Evolutionary conservation across 1,140 invertebrate species (phyloP).

Genomic region (Drosophila prosaltans): DNA sequence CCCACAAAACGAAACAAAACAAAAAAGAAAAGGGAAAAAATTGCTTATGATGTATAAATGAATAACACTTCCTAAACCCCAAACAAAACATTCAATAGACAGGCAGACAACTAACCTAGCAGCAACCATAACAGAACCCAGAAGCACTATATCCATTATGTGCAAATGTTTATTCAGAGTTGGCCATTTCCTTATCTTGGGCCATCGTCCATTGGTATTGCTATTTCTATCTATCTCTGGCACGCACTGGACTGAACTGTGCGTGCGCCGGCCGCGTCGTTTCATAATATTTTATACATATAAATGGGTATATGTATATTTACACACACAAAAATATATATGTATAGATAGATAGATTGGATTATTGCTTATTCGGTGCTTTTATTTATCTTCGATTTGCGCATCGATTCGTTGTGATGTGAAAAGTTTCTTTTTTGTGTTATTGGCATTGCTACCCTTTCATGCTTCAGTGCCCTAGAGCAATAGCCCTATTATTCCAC

Average conservation of each 20-base stretch:
- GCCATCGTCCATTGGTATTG: conserved; percentile 29
- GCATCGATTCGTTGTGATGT: conserved; percentile 50
- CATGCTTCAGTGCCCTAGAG: conserved; percentile 45
- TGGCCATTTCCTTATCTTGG: conserved; percentile 64
- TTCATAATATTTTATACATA: conserved; percentile 37
- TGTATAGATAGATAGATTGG: conserved; percentile 28
- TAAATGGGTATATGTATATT: not conserved
- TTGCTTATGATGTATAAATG: conserved; percentile 62
- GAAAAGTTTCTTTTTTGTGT: conserved; percentile 41
- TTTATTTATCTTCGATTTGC: conserved; percentile 77
- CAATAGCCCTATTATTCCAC: conserved; percentile 28
- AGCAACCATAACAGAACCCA: not conserved
- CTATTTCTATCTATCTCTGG: conserved; percentile 18
- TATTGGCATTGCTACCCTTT: conserved; percentile 40
- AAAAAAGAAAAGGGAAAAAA: conserved; percentile 21
- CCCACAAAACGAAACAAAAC: conserved; percentile 10
- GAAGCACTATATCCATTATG: conserved; percentile 68
- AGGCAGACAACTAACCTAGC: conserved; percentile 3
- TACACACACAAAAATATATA: not conserved
- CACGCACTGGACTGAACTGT: conserved; percentile 19
- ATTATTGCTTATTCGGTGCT: conserved; percentile 74
- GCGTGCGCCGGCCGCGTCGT: conserved; percentile 10
- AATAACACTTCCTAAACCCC: conserved; percentile 37
- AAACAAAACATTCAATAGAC: conserved; percentile 26
- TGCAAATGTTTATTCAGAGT: conserved; percentile 70